A percentile compares a stretch with the other conserved stretches of the same genome.
These are phyloP conservation scores for Propithecus coquereli DNA, from an alignment of 2,113 vertebrate genomes.

Conservation along the genomic window DNA sequence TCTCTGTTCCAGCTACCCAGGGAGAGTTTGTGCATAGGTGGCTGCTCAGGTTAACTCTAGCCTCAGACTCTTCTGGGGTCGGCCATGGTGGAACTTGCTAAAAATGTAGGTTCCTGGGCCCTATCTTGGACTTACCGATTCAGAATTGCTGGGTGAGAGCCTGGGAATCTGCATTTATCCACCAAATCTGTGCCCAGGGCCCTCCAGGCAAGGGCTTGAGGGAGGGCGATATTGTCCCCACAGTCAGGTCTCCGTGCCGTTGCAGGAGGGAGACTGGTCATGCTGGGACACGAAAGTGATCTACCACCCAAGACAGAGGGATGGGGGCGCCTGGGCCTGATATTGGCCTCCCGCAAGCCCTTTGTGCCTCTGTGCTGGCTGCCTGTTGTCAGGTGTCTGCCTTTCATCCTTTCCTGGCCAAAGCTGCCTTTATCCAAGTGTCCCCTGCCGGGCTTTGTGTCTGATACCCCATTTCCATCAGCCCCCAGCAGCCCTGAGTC, in stretches of 20 bases:
- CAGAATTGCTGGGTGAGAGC: neutral
- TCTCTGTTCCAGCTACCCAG: neutral
- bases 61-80: neutral
- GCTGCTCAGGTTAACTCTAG: neutral
- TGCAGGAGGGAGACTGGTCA: neutral
- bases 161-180: neutral
- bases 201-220: neutral
- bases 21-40: neutral
- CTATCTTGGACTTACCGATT: neutral
- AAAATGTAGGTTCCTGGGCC: neutral
- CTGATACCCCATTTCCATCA: neutral
- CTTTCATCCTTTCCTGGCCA: neutral
- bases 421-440: neutral
- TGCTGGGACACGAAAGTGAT: neutral
- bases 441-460: neutral
- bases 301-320: neutral
- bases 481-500: neutral
- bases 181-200: neutral
- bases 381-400: neutral
- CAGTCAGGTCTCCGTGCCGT: neutral
- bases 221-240: neutral
- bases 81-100: neutral
- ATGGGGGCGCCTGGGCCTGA: neutral
- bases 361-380: neutral
- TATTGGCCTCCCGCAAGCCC: rapidly evolving